phyloP scores from a whole-genome alignment of 2,113 vertebrate species.

The Aix galericulata region DNA sequence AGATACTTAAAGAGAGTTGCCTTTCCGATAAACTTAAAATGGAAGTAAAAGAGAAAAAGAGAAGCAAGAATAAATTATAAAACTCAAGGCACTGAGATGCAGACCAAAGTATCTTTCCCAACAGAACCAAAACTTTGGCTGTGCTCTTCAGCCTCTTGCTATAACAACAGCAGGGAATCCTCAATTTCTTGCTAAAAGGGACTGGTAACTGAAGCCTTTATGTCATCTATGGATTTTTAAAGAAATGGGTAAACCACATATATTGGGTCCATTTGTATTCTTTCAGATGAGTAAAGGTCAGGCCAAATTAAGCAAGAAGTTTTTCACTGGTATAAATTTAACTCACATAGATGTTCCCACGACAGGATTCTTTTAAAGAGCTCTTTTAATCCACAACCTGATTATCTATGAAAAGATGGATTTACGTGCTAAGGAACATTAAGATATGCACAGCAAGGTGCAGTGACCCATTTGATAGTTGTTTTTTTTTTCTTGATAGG shows the following conservation, averaged over 20 bases:
- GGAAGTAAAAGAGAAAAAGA: not conserved
- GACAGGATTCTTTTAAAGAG: not conserved
- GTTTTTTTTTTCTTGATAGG: not conserved
- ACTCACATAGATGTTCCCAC: not conserved
- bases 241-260: not conserved
- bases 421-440: not conserved
- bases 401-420: not conserved
- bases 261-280: not conserved
- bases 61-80: not conserved
- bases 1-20: not conserved
- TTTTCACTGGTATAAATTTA: not conserved
- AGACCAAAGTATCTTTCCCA: not conserved
- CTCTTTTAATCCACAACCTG: not conserved
- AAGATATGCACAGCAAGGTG: not conserved
- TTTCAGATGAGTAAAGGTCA: not conserved
- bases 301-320: not conserved
- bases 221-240: not conserved
- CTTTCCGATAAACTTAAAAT: not conserved
- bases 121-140: fast-evolving
- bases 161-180: not conserved
- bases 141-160: not conserved
- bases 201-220: not conserved
- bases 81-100: not conserved
- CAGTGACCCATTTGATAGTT: not conserved
- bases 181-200: fast-evolving